These are phyloP conservation scores for Hapalemur alaotrensis DNA, from an alignment of 2,797 vertebrate genomes.

Conservation along the genomic window DNA sequence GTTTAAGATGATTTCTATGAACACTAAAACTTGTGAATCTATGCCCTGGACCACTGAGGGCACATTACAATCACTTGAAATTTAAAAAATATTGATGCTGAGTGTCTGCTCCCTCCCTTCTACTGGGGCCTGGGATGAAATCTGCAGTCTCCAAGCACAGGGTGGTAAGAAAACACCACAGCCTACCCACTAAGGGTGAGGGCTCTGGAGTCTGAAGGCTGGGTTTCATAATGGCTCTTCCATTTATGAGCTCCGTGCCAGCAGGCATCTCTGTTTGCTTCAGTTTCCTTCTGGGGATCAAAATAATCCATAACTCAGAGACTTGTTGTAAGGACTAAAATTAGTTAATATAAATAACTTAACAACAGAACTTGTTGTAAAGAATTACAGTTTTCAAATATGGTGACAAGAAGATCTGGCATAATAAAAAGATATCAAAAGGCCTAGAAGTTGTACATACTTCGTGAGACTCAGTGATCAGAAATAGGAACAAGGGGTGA, in stretches of 20 bases:
- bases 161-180: background rate
- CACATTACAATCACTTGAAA: background rate
- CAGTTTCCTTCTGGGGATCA: background rate
- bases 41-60: background rate
- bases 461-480: background rate
- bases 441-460: background rate
- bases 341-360: background rate
- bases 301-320: background rate
- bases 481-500: background rate
- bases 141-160: background rate
- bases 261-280: background rate
- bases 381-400: background rate
- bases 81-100: background rate
- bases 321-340: background rate
- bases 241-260: background rate
- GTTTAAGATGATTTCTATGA: slow-evolving; percentile 19
- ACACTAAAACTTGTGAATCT: background rate
- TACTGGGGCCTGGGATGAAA: background rate
- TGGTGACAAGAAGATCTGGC: background rate
- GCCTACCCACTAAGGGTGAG: background rate
- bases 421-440: background rate
- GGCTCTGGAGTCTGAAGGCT: background rate
- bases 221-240: background rate
- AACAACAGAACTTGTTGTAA: background rate
- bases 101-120: background rate